Conservation (phyloP, 2,797 vertebrate genomes). For the Ciconia nigra region DNA sequence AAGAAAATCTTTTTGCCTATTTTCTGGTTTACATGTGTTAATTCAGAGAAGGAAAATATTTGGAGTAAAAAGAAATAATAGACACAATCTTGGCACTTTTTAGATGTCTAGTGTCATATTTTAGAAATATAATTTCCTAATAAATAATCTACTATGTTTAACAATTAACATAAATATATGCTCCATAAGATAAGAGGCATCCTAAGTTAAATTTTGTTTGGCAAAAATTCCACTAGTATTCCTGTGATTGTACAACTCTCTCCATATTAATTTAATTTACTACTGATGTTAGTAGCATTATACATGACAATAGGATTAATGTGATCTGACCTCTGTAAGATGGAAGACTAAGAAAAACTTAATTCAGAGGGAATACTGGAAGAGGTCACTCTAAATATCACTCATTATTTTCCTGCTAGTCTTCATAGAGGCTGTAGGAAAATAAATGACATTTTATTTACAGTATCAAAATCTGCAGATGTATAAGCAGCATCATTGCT, state of each 20-base stretch:
- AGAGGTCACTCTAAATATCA: neutral
- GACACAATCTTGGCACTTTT: neutral
- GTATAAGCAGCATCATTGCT: neutral
- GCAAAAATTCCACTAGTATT: neutral
- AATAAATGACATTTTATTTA: slow-evolving; percentile 18
- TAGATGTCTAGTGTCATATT: neutral
- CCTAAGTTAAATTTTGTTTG: neutral
- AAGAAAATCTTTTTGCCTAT: neutral
- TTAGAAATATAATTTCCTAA: neutral
- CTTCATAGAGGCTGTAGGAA: neutral
- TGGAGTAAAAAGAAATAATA: neutral
- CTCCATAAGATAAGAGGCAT: neutral
- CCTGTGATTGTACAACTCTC: neutral
- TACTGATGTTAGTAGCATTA: neutral
- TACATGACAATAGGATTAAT: neutral
- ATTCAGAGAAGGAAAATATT: neutral
- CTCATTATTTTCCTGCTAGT: neutral
- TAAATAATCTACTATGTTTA: neutral
- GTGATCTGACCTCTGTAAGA: neutral
- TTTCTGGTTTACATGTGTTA: neutral
- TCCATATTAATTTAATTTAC: neutral
- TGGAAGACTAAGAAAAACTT: neutral
- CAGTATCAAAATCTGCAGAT: neutral
- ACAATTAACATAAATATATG: neutral
- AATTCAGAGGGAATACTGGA: neutral